These are phyloP conservation scores for Poeciliopsis presidionis DNA, from an alignment of 2,797 vertebrate genomes.

Conservation along the genomic window DNA sequence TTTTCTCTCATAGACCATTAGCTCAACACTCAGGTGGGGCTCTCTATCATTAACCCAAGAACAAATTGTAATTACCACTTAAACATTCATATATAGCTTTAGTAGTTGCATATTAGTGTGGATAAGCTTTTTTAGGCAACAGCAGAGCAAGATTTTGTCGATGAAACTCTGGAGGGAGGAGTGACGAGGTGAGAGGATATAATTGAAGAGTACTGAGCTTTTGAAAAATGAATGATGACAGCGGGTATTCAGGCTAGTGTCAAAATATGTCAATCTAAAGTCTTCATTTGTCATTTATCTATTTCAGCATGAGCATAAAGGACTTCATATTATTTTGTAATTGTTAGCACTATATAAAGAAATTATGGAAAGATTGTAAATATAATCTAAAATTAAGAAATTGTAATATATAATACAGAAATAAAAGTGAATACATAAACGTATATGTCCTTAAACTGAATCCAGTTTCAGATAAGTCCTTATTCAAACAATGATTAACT, in stretches of 20 bases:
- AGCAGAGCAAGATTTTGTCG: slow-evolving; percentile 30
- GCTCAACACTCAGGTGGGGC: background rate
- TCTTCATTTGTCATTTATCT: slow-evolving; percentile 15
- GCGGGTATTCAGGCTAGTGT: slow-evolving; percentile 49
- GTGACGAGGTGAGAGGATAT: slow-evolving; percentile 45
- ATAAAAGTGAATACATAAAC: background rate
- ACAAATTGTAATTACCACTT: background rate
- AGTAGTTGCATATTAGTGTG: slow-evolving; percentile 12
- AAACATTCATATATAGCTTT: background rate
- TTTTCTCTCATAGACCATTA: background rate
- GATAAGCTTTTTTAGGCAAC: slow-evolving; percentile 16
- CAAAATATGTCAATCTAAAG: slow-evolving; percentile 40
- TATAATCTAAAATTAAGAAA: background rate
- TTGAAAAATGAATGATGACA: slow-evolving; percentile 46
- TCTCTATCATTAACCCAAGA: background rate
- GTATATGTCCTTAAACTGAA: background rate
- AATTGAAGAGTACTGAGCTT: slow-evolving; percentile 43
- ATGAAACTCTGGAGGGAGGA: slow-evolving; percentile 25
- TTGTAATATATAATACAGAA: background rate
- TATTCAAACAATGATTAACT: background rate
- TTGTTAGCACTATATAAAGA: background rate
- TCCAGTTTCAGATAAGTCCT: background rate
- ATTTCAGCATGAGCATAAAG: slow-evolving; percentile 1
- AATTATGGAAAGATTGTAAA: background rate
- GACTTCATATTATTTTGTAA: background rate